Conservation (phyloP, 2,888 invertebrate species). For the Nephrotoma appendiculata region DNA sequence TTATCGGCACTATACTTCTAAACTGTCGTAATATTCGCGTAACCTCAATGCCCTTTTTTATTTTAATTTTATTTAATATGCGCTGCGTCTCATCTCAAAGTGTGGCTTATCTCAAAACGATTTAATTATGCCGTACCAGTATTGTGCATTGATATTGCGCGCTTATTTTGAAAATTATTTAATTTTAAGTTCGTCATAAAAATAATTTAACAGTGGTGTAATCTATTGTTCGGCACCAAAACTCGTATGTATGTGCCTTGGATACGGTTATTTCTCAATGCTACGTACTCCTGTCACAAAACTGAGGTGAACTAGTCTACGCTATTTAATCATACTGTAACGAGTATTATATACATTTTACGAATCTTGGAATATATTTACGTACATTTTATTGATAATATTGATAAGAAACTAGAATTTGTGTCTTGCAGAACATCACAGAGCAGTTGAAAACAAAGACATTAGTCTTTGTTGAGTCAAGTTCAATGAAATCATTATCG, state of each 20-base stretch:
- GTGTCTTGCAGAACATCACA: neutral
- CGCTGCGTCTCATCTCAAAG: neutral
- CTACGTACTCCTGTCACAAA: neutral
- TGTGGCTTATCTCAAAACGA: neutral
- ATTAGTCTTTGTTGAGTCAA: neutral
- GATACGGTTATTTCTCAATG: neutral
- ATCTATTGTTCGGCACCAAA: neutral
- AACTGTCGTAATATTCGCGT: neutral
- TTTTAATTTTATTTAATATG: neutral
- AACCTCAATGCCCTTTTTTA: neutral
- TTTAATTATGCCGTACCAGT: neutral
- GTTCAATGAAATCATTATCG: neutral
- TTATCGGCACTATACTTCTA: neutral
- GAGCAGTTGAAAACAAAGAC: neutral
- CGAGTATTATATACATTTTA: neutral
- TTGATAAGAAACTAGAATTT: neutral
- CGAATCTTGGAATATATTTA: neutral
- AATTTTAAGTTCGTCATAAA: neutral
- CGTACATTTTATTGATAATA: neutral
- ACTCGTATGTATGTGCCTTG: neutral
- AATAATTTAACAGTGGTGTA: neutral
- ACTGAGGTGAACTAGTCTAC: neutral
- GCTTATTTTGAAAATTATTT: neutral
- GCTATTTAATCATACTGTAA: neutral
- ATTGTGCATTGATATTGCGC: neutral